These are phyloP conservation scores for Columba livia DNA, from an alignment of 2,113 vertebrate species.

Conservation along the genomic window DNA sequence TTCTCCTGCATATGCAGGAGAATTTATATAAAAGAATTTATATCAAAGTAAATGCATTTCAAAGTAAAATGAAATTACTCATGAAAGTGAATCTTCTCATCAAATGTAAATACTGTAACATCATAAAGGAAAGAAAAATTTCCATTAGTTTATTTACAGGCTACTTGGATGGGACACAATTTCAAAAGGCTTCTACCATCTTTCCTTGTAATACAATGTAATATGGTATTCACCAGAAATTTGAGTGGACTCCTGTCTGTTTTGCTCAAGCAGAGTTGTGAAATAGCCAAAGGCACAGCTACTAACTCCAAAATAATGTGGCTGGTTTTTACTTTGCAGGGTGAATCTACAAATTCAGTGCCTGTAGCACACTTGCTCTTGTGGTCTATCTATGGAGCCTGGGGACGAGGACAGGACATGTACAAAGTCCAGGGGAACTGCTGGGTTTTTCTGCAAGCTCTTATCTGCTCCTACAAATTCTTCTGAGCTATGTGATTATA, in stretches of 20 bases:
- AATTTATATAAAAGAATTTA: background rate
- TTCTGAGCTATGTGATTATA: background rate
- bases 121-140: background rate
- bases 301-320: background rate
- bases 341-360: background rate
- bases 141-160: background rate
- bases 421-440: background rate
- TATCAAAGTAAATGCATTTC: background rate
- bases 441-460: background rate
- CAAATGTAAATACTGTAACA: background rate
- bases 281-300: background rate
- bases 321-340: background rate
- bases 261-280: background rate
- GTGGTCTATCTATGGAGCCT: background rate
- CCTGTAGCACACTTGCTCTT: background rate
- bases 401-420: background rate
- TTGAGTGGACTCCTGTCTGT: background rate
- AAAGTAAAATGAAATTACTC: background rate
- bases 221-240: background rate
- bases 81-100: background rate
- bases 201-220: background rate
- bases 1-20: background rate
- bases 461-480: background rate
- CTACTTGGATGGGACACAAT: background rate
- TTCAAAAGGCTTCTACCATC: background rate